Conservation (phyloP, 2,888 invertebrate genomes). For the Morpho helenor region DNA sequence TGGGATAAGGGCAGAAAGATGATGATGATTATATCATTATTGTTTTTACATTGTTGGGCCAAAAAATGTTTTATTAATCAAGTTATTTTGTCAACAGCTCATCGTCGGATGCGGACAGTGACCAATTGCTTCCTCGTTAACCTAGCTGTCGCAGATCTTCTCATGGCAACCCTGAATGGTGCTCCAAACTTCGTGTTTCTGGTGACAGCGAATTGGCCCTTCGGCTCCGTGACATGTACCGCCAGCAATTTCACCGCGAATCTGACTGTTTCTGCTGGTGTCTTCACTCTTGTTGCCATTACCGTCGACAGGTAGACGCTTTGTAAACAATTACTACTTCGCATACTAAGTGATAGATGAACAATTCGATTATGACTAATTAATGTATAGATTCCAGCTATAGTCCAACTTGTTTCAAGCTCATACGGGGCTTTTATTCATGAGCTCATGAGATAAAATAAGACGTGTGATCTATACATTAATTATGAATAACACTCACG, state of each 20-base stretch:
- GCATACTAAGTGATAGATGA: too few relatives aligned
- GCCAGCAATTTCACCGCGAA: slow-evolving; percentile 94
- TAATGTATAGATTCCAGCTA: too few relatives aligned
- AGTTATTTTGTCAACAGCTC: slow-evolving; percentile 75
- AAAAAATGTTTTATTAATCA: not conserved
- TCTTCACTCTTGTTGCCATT: slow-evolving; percentile 94
- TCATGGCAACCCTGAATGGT: slow-evolving; percentile 92
- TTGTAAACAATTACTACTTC: too few relatives aligned
- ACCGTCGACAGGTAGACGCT: slow-evolving; percentile 89
- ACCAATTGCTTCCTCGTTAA: slow-evolving; percentile 96
- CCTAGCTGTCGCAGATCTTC: slow-evolving; percentile 90
- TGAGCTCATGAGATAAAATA: too few relatives aligned
- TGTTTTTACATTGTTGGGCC: too few relatives aligned
- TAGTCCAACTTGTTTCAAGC: too few relatives aligned
- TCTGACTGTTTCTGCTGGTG: slow-evolving; percentile 93
- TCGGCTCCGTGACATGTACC: slow-evolving; percentile 90
- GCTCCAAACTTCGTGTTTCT: slow-evolving; percentile 94
- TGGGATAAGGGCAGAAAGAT: too few relatives aligned
- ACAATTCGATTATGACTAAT: too few relatives aligned
- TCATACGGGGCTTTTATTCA: too few relatives aligned
- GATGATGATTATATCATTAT: too few relatives aligned
- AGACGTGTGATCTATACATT: too few relatives aligned
- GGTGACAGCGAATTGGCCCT: slow-evolving; percentile 92
- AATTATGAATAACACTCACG: too few relatives aligned
- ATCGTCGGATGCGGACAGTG: slow-evolving; percentile 90